Evolutionary conservation across 2,797 vertebrate species (phyloP).

Genomic region (Premnoplex brunnescens): DNA sequence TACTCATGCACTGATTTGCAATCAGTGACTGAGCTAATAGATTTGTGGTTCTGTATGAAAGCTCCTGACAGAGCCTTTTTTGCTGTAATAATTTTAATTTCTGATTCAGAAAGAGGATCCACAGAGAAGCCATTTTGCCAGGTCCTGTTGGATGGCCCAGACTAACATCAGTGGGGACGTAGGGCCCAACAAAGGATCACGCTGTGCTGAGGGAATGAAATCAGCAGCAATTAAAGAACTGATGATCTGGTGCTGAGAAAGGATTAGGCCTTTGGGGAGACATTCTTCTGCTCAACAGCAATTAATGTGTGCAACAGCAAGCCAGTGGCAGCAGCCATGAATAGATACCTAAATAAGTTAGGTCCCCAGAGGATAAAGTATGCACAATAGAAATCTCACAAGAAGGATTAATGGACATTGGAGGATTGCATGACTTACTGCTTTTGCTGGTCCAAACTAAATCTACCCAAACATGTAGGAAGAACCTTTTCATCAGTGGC

Average conservation of each 20-base stretch:
- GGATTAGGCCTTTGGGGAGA: constrained; percentile 13
- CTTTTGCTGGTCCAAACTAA: not conserved
- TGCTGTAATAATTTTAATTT: not conserved
- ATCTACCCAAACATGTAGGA: not conserved
- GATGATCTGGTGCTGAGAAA: not conserved
- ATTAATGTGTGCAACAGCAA: not conserved
- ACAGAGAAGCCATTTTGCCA: not conserved
- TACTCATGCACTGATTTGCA: fast-evolving
- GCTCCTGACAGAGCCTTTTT: not conserved
- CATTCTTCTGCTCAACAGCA: constrained; percentile 7
- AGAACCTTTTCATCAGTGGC: not conserved
- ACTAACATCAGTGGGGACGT: not conserved
- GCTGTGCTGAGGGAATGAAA: fast-evolving
- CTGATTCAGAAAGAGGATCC: not conserved
- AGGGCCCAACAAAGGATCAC: fast-evolving
- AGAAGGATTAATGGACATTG: not conserved
- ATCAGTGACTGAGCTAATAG: fast-evolving
- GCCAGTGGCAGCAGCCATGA: not conserved
- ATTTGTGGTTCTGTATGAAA: not conserved
- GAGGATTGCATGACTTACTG: not conserved
- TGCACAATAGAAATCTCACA: not conserved
- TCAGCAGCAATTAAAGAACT: not conserved
- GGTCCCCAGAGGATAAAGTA: not conserved
- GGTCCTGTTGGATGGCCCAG: not conserved
- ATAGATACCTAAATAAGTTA: constrained; percentile 33